A percentile compares a stretch with the other conserved stretches of the same genome.
Evolutionary conservation across 2,113 vertebrate species (phyloP).

Genomic region (Telmatochromis brachygnathus): DNA sequence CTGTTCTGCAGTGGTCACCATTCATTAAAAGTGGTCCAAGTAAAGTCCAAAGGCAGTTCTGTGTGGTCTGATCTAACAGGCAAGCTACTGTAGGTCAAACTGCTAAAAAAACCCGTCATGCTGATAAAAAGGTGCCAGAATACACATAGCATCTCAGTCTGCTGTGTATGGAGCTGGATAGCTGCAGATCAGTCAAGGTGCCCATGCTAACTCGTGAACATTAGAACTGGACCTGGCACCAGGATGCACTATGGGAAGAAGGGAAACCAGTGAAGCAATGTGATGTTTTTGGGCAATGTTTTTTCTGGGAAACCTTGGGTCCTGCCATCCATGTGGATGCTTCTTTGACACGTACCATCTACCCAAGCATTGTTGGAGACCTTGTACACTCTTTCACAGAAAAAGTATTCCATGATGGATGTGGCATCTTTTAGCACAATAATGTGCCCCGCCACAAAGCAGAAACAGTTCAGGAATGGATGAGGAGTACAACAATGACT

Average conservation of each 20-base stretch:
- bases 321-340: background rate
- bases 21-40: background rate
- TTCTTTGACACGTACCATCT: background rate
- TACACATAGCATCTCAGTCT: background rate
- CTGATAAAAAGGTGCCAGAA: background rate
- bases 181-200: background rate
- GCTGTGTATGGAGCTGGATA: background rate
- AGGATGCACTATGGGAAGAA: background rate
- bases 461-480: background rate
- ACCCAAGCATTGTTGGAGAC: background rate
- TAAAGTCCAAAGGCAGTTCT: background rate
- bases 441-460: background rate
- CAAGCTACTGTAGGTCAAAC: background rate
- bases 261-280: background rate
- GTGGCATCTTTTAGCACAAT: background rate
- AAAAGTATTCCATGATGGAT: background rate
- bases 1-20: background rate
- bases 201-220: background rate
- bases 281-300: background rate
- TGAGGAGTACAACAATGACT: background rate
- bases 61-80: background rate
- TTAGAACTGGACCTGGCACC: background rate
- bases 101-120: background rate
- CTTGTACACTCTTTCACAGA: background rate
- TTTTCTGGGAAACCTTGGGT: background rate